These are phyloP conservation scores for Cantharis flavilabris DNA, from an alignment of 2,888 invertebrate genomes.

Conservation along the genomic window DNA sequence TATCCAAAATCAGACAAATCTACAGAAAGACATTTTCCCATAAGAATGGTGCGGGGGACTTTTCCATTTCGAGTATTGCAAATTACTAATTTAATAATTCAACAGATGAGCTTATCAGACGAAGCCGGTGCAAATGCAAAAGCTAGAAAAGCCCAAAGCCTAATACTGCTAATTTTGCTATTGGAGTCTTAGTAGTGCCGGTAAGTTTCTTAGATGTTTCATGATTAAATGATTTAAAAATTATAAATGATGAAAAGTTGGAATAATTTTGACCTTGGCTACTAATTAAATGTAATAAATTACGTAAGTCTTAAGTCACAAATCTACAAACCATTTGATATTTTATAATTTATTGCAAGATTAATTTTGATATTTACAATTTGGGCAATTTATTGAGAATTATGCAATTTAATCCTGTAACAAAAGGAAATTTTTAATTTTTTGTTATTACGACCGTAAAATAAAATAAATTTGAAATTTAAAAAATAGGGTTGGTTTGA, in stretches of 20 bases:
- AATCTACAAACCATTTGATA: background rate
- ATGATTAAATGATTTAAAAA: background rate
- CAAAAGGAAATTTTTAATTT: background rate
- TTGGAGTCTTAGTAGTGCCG: background rate
- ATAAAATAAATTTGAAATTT: too few relatives aligned
- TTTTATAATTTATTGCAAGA: background rate
- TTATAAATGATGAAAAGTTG: background rate
- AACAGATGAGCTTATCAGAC: too few relatives aligned
- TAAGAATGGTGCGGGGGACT: too few relatives aligned
- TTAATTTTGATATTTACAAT: background rate
- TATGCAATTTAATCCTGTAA: background rate
- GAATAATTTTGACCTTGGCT: background rate
- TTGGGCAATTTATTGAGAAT: background rate
- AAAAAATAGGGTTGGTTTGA: background rate
- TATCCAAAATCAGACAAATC: too few relatives aligned
- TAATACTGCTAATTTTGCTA: too few relatives aligned
- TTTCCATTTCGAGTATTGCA: too few relatives aligned
- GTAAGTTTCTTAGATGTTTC: background rate
- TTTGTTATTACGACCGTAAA: too few relatives aligned
- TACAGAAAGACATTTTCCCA: too few relatives aligned
- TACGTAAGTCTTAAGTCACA: background rate
- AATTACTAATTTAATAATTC: too few relatives aligned
- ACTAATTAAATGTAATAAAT: background rate
- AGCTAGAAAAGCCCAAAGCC: too few relatives aligned
- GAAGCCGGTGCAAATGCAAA: too few relatives aligned